phyloP scores from a whole-genome alignment of 2,797 vertebrate species.

The Enteromius fasciolatus region DNA sequence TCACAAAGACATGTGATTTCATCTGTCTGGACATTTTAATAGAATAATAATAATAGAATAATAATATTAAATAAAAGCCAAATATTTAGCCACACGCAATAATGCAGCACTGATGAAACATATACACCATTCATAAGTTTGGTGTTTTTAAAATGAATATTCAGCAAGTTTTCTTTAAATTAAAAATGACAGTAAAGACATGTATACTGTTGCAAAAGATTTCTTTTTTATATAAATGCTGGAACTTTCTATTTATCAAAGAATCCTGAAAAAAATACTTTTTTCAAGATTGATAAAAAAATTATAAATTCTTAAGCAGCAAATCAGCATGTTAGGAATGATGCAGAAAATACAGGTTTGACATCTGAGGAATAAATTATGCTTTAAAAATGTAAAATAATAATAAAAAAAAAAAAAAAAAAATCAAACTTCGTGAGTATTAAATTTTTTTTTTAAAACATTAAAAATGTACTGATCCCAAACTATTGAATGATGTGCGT shows the following conservation, averaged over 20 bases:
- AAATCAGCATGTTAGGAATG: background rate
- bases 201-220: background rate
- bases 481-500: background rate
- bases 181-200: background rate
- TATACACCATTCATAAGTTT: background rate
- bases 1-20: background rate
- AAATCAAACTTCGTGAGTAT: background rate
- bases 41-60: background rate
- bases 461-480: background rate
- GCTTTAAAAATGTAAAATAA: too few species aligned
- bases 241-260: background rate
- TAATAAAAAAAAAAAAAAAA: too few species aligned
- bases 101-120: background rate
- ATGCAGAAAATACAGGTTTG: background rate
- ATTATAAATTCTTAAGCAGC: background rate
- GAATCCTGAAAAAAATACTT: too few species aligned
- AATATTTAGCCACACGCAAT: background rate
- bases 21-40: background rate
- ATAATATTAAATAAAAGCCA: background rate
- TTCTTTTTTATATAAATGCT: background rate
- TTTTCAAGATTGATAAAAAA: background rate
- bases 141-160: background rate
- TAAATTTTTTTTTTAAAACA: background rate
- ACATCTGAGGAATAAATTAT: background rate
- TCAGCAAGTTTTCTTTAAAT: background rate